phyloP scores from a whole-genome alignment of 2,888 invertebrate genomes.

The Agrenia bidenticulata region DNA sequence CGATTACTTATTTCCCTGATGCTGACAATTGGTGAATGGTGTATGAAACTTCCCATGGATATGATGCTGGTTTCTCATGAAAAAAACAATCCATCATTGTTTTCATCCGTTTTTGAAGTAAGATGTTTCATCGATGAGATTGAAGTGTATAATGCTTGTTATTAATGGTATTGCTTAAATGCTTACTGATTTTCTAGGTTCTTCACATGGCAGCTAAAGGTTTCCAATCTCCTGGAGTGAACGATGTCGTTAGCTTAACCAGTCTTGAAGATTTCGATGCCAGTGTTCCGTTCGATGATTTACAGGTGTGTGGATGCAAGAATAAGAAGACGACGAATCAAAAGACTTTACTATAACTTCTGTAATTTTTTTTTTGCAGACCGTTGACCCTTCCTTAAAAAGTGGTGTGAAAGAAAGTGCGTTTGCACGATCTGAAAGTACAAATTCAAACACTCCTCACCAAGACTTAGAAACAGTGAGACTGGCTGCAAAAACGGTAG shows the following conservation, averaged over 20 bases:
- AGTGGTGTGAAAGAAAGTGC: not conserved
- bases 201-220: conserved; percentile 47
- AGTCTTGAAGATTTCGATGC: conserved; percentile 71
- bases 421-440: not conserved
- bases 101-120: conserved; percentile 68
- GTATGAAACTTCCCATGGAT: conserved; percentile 71
- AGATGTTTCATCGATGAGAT: not conserved
- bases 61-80: conserved; percentile 51
- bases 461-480: conserved; percentile 60
- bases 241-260: conserved; percentile 55
- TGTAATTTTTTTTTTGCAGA: too few species aligned
- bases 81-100: conserved; percentile 59
- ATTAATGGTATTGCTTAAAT: not conserved
- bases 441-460: conserved; percentile 12
- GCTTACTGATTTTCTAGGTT: conserved; percentile 16
- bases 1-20: conserved; percentile 77
- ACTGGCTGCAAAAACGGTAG: conserved; percentile 65
- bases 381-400: not conserved
- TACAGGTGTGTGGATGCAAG: conserved; percentile 55
- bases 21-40: conserved; percentile 90
- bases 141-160: too few species aligned
- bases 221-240: conserved; percentile 37
- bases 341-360: too few species aligned
- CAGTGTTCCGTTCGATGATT: conserved; percentile 70
- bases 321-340: too few species aligned